Evolutionary conservation across 2,888 invertebrate genomes (phyloP), one percentile per base, ranked within the genome.

Genomic region (Drosophila recens): DNA sequence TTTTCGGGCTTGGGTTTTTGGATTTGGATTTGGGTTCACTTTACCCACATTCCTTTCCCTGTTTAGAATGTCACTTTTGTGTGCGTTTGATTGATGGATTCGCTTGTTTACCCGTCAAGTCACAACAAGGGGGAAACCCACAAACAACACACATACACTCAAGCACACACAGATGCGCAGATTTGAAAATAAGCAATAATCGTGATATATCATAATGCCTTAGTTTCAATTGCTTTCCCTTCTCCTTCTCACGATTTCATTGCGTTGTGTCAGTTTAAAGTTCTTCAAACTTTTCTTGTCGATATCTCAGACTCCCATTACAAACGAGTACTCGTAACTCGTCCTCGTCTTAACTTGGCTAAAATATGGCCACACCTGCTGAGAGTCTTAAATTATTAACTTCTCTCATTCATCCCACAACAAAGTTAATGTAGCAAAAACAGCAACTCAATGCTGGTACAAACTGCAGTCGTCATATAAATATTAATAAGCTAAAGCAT

Each of bases 61-160:
- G 38, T 57, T 78, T 45, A 15, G 59, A 72, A 84, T 89, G 82
- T 87, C 90, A 87, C 83, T 87, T 84, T 87, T 84, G 75, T 78
- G 75, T 75, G 79, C 68, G 82, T 63, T 75, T 87, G 87, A 87
- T 87, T 87, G 90, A 87, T 87, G 80, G 80, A 78, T 82, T 80
- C 71, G 69, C 86, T 80, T 90, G 78, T 90, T 87, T 89, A 71
- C 74, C 77, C 79, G 78, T 80, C 80, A 77, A 70, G 54, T 71
- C 71, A 72, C 79, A 71, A 75, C 88, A 75, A 57, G 72, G 57
- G 20, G 54, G 46, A 57, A 61, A 58, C 57, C 30, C 54, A 67
- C 46, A 57, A 23, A 57, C 51, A 33, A 45, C 27, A 36, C 15
- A 40, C 40, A 42, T n/a, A n/a, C 56, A 15, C 40, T 4, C 62